These are phyloP conservation scores for Phenganax stokvisi DNA, from an alignment of 92 coral and sea anemone species.

Conservation along the genomic window DNA sequence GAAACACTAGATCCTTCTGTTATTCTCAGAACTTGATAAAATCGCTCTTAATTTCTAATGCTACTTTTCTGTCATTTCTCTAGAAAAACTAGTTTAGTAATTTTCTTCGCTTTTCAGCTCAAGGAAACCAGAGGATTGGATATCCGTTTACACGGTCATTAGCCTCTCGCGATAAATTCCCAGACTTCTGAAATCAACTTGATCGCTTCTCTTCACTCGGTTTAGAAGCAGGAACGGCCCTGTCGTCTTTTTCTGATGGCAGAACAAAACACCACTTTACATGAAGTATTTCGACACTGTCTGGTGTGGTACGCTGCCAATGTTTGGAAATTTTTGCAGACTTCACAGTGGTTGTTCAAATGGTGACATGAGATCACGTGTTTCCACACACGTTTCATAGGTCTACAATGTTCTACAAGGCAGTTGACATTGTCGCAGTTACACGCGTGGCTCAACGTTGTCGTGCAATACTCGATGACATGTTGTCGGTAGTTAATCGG, in stretches of 20 bases:
- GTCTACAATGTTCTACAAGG: background rate
- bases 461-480: constrained; percentile 17
- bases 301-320: constrained; percentile 5
- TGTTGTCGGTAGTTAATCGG: constrained; percentile 4
- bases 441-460: constrained; percentile 17
- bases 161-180: too few species aligned
- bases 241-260: constrained; percentile 8
- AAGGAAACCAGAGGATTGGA: too few species aligned
- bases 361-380: background rate
- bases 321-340: constrained; percentile 16
- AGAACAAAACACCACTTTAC: constrained; percentile 20
- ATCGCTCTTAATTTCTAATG: too few species aligned
- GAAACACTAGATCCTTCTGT: too few species aligned
- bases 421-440: constrained; percentile 11
- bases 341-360: background rate
- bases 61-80: too few species aligned
- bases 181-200: too few species aligned
- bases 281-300: constrained; percentile 16
- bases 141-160: too few species aligned
- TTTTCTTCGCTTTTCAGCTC: too few species aligned
- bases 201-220: too few species aligned
- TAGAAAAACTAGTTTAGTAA: too few species aligned
- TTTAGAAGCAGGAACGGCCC: background rate
- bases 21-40: too few species aligned
- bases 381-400: constrained; percentile 31